These are phyloP conservation scores for Argyrosomus regius DNA, from an alignment of 2,797 vertebrate genomes.

Conservation along the genomic window DNA sequence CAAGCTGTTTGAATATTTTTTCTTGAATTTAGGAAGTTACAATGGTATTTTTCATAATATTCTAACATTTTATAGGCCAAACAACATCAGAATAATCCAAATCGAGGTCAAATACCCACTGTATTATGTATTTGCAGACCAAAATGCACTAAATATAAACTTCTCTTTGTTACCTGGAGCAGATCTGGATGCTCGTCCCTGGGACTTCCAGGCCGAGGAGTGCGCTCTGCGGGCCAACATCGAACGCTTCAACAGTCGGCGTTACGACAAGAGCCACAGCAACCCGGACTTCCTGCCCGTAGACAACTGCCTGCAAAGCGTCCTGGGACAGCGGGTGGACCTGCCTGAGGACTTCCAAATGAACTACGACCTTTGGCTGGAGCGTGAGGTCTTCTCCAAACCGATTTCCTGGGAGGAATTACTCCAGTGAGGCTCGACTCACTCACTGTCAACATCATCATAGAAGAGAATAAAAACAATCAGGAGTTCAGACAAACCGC, in stretches of 20 bases:
- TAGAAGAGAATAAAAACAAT: slow-evolving; percentile 11
- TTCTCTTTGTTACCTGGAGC: slow-evolving; percentile 70
- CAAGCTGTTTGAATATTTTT: background rate
- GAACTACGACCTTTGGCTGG: slow-evolving; percentile 98
- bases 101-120: background rate
- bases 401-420: slow-evolving; percentile 98
- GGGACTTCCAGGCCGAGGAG: slow-evolving; percentile 99
- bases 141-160: background rate
- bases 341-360: slow-evolving; percentile 94
- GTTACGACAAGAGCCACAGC: slow-evolving; percentile 91
- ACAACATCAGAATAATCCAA: background rate
- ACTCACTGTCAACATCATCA: background rate
- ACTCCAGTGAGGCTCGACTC: slow-evolving; percentile 81
- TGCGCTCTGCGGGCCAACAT: slow-evolving; percentile 95
- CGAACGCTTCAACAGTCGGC: slow-evolving; percentile 94
- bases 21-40: background rate
- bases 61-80: background rate
- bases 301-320: slow-evolving; percentile 98
- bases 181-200: slow-evolving; percentile 93
- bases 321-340: slow-evolving; percentile 93
- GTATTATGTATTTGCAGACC: background rate
- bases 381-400: slow-evolving; percentile 97
- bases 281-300: slow-evolving; percentile 93
- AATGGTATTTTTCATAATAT: background rate
- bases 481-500: slow-evolving; percentile 42